These are phyloP conservation scores for Brienomyrus brachyistius DNA, from an alignment of 2,113 vertebrate genomes.

Conservation along the genomic window DNA sequence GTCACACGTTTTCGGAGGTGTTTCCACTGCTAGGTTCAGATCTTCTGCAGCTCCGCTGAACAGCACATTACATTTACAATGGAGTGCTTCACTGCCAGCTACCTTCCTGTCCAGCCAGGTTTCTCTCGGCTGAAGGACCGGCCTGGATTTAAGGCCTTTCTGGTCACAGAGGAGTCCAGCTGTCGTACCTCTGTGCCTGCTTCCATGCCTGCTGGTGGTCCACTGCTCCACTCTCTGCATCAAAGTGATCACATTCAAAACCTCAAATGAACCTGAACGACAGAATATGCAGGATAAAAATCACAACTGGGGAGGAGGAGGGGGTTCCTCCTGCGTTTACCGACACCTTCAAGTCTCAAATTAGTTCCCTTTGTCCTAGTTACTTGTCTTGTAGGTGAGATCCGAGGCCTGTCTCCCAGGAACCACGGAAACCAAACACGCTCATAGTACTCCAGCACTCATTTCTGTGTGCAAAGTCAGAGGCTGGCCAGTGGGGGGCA, in stretches of 20 bases:
- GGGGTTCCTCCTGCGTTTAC: neutral
- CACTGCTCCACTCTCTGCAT: neutral
- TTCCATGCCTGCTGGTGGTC: neutral
- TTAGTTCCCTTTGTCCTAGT: neutral
- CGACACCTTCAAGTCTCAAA: neutral
- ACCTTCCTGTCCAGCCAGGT: neutral
- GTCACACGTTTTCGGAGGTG: neutral
- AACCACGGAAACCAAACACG: slow-evolving; percentile 37
- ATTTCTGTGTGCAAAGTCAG: slow-evolving; percentile 35
- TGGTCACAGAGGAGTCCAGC: neutral
- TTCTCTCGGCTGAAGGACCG: neutral
- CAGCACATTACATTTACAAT: neutral
- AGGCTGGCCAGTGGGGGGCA: slow-evolving; percentile 28
- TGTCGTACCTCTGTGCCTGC: neutral
- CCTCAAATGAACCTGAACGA: neutral
- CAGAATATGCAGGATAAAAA: neutral
- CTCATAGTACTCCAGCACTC: slow-evolving; percentile 43
- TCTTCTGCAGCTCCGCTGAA: neutral
- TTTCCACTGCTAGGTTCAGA: neutral
- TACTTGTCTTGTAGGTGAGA: neutral
- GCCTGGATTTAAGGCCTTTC: neutral
- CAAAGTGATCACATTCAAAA: neutral
- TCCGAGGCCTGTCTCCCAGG: neutral
- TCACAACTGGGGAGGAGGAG: neutral
- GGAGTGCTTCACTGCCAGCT: neutral